Evolutionary conservation across 2,113 vertebrate genomes (phyloP).

Genomic region (Malurus cyaneus): DNA sequence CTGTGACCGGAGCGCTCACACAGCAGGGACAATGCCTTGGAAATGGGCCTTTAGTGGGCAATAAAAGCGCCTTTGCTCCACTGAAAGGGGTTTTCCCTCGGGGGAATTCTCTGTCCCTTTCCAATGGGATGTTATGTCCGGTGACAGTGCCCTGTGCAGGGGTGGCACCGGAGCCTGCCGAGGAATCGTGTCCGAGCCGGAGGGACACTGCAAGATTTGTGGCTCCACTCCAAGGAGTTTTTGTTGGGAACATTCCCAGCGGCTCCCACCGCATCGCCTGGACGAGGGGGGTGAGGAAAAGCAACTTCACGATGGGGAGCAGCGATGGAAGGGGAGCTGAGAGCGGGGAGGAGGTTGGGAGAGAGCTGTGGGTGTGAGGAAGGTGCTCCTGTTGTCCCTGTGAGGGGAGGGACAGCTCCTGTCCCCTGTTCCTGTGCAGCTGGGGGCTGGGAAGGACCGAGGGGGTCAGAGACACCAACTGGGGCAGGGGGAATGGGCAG

Average conservation of each 20-base stretch:
- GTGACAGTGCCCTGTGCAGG: not conserved
- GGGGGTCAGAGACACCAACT: not conserved
- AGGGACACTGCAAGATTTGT: rapidly evolving
- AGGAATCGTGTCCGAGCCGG: not conserved
- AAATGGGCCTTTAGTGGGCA: not conserved
- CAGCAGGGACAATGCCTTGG: not conserved
- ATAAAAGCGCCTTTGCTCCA: not conserved
- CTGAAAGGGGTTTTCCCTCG: not conserved
- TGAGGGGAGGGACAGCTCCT: not conserved
- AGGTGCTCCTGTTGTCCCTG: rapidly evolving
- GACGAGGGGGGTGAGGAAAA: not conserved
- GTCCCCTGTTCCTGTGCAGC: not conserved
- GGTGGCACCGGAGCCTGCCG: not conserved
- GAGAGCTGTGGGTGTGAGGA: rapidly evolving
- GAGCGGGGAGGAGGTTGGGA: rapidly evolving
- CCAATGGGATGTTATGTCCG: not conserved
- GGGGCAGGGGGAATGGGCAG: not conserved
- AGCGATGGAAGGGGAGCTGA: not conserved
- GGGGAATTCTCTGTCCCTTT: not conserved
- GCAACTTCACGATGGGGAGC: not conserved
- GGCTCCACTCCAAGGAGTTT: not conserved
- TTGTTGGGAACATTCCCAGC: not conserved
- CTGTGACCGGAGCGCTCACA: too few species aligned
- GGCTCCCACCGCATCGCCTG: not conserved
- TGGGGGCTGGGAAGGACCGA: not conserved